These are phyloP conservation scores for Siphlonurus alternatus DNA, from an alignment of 2,888 invertebrate genomes.

Conservation along the genomic window DNA sequence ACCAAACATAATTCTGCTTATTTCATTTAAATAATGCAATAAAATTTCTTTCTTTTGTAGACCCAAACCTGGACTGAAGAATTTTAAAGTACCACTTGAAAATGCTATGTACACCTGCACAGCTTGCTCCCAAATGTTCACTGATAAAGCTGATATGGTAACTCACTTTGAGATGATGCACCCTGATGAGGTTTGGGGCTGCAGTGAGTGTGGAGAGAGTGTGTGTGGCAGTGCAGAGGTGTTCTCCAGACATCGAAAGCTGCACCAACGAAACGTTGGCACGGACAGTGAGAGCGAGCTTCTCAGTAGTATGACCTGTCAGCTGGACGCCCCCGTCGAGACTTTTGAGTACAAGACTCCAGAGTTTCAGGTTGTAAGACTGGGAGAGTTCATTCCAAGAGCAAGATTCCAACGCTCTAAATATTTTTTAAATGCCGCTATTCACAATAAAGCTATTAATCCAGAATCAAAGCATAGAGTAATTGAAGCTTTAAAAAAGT, in stretches of 20 bases:
- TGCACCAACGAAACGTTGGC: neutral
- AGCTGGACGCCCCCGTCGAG: neutral
- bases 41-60: too few relatives aligned
- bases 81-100: too few relatives aligned
- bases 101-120: too few relatives aligned
- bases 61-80: too few relatives aligned
- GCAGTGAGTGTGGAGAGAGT: neutral
- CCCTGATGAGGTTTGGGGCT: neutral
- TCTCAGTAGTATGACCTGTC: neutral
- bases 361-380: neutral
- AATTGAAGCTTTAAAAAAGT: neutral
- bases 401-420: too few relatives aligned
- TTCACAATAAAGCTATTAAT: neutral
- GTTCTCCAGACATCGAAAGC: neutral
- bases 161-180: neutral
- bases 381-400: neutral
- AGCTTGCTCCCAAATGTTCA: too few relatives aligned
- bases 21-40: too few relatives aligned
- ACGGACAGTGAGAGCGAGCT: neutral
- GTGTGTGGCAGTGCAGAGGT: neutral
- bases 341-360: neutral
- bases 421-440: too few relatives aligned
- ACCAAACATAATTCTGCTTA: too few relatives aligned
- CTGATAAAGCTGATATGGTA: neutral
- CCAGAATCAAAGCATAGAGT: neutral